phyloP scores from a whole-genome alignment of 1,140 invertebrate species.

The Leguminivora glycinivorella region DNA sequence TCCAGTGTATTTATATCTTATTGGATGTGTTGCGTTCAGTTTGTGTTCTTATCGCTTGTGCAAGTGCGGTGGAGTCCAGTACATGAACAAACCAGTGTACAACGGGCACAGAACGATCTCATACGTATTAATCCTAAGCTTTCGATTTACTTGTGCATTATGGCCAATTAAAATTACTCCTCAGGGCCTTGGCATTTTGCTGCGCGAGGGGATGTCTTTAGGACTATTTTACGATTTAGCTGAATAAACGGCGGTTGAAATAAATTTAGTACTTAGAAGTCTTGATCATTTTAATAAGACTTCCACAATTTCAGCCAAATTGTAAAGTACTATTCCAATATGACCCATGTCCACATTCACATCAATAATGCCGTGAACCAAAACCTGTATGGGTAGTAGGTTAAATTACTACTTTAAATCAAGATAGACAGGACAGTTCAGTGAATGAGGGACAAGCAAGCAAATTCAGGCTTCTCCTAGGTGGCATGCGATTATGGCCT shows the following conservation, averaged over 20 bases:
- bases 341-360: too few relatives aligned
- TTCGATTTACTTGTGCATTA: background rate
- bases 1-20: conserved; percentile 32
- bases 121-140: background rate
- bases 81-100: background rate
- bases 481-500: background rate
- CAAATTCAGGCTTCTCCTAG: background rate
- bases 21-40: background rate
- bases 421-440: too few relatives aligned
- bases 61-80: background rate
- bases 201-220: background rate
- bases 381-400: too few relatives aligned
- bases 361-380: too few relatives aligned
- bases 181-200: conserved; percentile 11
- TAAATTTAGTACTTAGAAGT: background rate
- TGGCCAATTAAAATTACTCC: background rate
- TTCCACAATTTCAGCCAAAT: too few relatives aligned
- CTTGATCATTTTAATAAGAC: too few relatives aligned
- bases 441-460: background rate
- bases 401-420: too few relatives aligned
- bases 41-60: background rate
- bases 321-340: too few relatives aligned
- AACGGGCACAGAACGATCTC: background rate
- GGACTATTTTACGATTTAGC: background rate
- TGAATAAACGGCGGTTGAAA: background rate